Base-by-base conservation (phyloP, 2,888 invertebrate species). In the Trichopria drosophilae region DNA sequence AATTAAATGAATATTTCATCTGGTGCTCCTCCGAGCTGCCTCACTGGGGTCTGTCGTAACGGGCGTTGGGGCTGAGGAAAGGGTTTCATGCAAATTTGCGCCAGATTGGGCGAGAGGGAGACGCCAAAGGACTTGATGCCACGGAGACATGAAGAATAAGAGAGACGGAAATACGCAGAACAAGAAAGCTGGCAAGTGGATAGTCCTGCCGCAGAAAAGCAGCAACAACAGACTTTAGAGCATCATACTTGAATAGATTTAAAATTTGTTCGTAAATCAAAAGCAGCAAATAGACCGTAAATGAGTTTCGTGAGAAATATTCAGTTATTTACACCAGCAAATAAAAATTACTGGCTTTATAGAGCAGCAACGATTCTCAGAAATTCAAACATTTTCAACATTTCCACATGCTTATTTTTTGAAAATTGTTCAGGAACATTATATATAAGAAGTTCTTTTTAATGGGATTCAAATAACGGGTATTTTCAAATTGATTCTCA, bases 1-100 rank as follows among this genome's bases (percentile, higher is more conserved):
- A 69, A 68, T 71, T 69, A 69, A 69, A 71, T 71, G 69, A 71
- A 71, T 71, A 71, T 71, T 69, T 69, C 68, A 69, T 69, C 66
- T 43, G 60, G 60, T 59, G 63, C 61, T 64, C 55, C 55, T 34
- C 37, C 45, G 28, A 36, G 29, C 31, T 42, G 32, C 24, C 50
- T 41, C 41, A 28, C 20, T 29, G 40, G 36, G 51, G 40, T 35
- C 41, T 31, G 48, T 44, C 34, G 44, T 58, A 60, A 57, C 59
- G 53, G 51, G 57, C 51, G 47, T 51, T 41, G 48, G 52, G 52
- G 47, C 53, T 56, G 40, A 57, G 52, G 58, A 65, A 68, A 65
- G 66, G 65, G 65, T 65, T 67, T 57, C 64, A 66, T 68, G 68
- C 63, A 71, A 69, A 71, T 69, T 62, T 55, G 45, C 53, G 59